phyloP scores from a whole-genome alignment of 1,140 invertebrate genomes.

The Protaetia brevitarsis region DNA sequence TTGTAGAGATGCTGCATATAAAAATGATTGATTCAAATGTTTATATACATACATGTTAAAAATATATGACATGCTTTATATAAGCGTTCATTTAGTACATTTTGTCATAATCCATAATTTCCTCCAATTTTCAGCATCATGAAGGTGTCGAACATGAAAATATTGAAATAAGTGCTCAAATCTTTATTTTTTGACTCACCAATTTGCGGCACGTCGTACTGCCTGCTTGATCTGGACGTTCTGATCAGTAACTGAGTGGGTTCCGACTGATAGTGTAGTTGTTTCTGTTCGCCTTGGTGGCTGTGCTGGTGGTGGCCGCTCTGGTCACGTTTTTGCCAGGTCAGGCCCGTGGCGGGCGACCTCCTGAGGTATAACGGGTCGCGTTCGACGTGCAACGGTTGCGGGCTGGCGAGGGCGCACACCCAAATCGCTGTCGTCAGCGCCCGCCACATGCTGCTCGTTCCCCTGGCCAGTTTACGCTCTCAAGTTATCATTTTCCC shows the following conservation, averaged over 20 bases:
- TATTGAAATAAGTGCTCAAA: too few species aligned
- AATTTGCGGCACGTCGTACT: slow-evolving; percentile 69
- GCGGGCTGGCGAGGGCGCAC: slow-evolving; percentile 46
- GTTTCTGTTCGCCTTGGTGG: neutral
- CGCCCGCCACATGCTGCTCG: slow-evolving; percentile 44
- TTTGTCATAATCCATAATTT: too few species aligned
- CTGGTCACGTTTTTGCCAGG: slow-evolving; percentile 40
- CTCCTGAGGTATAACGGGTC: slow-evolving; percentile 35
- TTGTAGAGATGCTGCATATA: too few species aligned
- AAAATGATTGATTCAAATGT: too few species aligned
- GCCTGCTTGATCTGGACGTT: slow-evolving; percentile 59
- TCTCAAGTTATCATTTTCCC: slow-evolving; percentile 25
- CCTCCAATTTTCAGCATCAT: too few species aligned
- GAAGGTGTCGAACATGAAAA: too few species aligned
- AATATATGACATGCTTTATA: too few species aligned
- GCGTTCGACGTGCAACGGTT: slow-evolving; percentile 41
- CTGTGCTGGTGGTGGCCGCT: slow-evolving; percentile 15
- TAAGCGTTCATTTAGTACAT: too few species aligned
- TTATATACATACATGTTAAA: too few species aligned
- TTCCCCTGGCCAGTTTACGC: slow-evolving; percentile 33
- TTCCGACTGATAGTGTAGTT: slow-evolving; percentile 44
- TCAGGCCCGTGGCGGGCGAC: slow-evolving; percentile 26
- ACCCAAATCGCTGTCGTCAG: slow-evolving; percentile 45
- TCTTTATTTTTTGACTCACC: slow-evolving; percentile 53
- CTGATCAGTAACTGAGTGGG: slow-evolving; percentile 60